Conservation (phyloP, 2,888 invertebrate genomes). For the Nephrotoma flavescens region DNA sequence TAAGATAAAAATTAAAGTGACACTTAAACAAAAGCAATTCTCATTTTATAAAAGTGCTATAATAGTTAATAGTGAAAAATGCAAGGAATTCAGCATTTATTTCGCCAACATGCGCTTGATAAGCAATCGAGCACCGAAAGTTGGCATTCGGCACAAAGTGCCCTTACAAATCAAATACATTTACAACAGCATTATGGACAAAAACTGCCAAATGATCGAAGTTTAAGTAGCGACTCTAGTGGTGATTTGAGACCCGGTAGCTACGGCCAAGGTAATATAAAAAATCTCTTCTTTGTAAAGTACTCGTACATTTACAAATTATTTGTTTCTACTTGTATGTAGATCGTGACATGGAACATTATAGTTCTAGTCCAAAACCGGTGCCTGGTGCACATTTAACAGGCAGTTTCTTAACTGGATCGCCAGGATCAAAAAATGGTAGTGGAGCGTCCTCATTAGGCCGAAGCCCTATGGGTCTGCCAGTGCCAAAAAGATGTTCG, state of each 20-base stretch:
- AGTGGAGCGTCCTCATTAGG: background rate
- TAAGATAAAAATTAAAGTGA: background rate
- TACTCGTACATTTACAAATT: background rate
- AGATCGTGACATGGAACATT: constrained; percentile 1
- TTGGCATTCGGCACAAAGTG: constrained; percentile 30
- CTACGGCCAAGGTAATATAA: background rate
- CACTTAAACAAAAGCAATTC: background rate
- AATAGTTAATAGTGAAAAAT: constrained; percentile 16
- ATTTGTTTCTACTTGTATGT: background rate
- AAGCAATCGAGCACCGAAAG: constrained; percentile 35
- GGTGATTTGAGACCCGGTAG: background rate
- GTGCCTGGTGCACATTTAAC: background rate
- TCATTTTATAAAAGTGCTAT: background rate
- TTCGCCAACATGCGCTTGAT: constrained; percentile 32
- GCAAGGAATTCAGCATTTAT: constrained; percentile 32
- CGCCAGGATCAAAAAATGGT: background rate
- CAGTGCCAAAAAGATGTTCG: background rate
- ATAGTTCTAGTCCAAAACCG: background rate
- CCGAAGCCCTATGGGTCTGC: background rate
- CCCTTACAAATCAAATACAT: constrained; percentile 10
- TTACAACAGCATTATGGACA: constrained; percentile 11
- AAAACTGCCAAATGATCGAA: background rate
- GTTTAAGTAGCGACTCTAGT: background rate
- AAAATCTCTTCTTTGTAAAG: background rate
- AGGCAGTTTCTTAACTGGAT: background rate